A percentile compares a stretch with the other conserved stretches of the same genome.
These are phyloP conservation scores for Nipponacmea schrenckii DNA, from an alignment of 2,888 invertebrate genomes.

Conservation along the genomic window DNA sequence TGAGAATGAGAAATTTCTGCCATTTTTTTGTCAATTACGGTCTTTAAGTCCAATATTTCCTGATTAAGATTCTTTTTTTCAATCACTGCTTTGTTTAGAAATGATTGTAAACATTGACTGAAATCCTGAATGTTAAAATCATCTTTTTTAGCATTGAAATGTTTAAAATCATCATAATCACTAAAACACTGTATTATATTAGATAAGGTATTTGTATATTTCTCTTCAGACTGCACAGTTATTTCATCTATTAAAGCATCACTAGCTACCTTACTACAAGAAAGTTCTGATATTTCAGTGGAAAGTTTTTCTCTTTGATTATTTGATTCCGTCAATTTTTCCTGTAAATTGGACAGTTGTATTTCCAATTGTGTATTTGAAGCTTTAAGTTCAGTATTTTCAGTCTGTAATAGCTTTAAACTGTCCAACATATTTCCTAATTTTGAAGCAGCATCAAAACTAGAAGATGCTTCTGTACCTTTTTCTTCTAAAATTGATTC, in stretches of 20 bases:
- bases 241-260: constrained; percentile 6
- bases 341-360: not conserved
- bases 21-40: constrained; percentile 4
- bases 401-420: not conserved
- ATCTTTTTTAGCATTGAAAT: not conserved
- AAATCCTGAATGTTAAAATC: not conserved
- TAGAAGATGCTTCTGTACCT: not conserved
- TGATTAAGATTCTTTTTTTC: constrained; percentile 9
- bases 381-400: constrained; percentile 4
- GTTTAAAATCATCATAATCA: not conserved
- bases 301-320: constrained; percentile 16
- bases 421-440: not conserved
- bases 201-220: not conserved
- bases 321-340: constrained; percentile 3
- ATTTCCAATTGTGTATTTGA: constrained; percentile 11
- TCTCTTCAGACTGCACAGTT: not conserved
- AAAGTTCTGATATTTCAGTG: constrained; percentile 13
- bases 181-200: not conserved
- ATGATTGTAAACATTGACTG: not conserved
- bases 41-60: not conserved
- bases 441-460: constrained; percentile 5
- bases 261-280: not conserved
- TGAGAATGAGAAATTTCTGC: constrained; percentile 26
- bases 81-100: constrained; percentile 9
- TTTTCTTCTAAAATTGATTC: constrained; percentile 21